Evolutionary conservation across 2,113 vertebrate species (phyloP).

Genomic region (Poeciliopsis retropinna): DNA sequence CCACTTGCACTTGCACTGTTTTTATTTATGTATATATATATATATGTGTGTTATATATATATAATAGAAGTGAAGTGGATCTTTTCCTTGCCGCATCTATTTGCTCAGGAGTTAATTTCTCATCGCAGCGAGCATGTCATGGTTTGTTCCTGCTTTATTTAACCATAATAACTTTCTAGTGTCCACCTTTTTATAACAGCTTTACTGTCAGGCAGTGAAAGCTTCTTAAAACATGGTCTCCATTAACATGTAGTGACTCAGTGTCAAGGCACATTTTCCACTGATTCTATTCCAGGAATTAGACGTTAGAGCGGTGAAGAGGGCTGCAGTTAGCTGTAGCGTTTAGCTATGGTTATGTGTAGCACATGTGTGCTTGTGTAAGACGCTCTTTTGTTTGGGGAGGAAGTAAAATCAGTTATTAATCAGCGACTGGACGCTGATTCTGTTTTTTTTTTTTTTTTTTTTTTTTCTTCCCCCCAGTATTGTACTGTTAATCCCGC

Average conservation of each 20-base stretch:
- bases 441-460: neutral
- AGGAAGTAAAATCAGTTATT: neutral
- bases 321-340: neutral
- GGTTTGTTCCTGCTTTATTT: constrained; percentile 5
- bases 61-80: neutral
- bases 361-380: neutral
- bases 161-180: constrained; percentile 7
- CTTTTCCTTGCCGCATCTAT: neutral
- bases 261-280: neutral
- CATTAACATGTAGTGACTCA: neutral
- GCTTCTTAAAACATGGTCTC: constrained; percentile 18
- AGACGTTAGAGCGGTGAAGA: neutral
- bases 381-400: neutral
- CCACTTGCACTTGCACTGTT: neutral
- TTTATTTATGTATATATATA: neutral
- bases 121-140: neutral
- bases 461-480: too few species aligned
- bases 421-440: neutral
- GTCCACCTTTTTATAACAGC: neutral
- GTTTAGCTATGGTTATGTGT: neutral
- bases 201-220: constrained; percentile 17
- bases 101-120: neutral
- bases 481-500: neutral
- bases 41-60: too few species aligned
- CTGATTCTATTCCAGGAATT: neutral